Percentiles rank a stretch among this genome's conserved stretches.
phyloP scores from a whole-genome alignment of 2,888 invertebrate genomes.

The Oligia fasciuncula region DNA sequence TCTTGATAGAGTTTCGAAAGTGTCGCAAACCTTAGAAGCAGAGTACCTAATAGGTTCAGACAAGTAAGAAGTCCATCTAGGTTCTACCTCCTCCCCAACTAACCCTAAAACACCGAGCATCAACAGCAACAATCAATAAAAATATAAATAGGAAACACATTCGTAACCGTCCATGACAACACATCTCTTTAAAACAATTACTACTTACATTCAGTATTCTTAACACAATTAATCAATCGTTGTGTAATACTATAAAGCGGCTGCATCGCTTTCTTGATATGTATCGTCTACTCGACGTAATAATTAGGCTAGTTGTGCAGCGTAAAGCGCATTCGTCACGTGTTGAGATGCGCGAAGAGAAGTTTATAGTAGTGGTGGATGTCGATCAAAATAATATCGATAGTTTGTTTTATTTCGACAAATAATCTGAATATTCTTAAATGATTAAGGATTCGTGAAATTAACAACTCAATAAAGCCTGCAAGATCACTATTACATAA shows the following conservation, averaged over 20 bases:
- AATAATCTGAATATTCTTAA: not conserved
- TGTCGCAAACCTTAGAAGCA: not conserved
- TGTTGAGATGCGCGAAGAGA: constrained; percentile 78
- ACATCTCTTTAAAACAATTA: constrained; percentile 64
- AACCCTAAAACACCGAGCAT: constrained; percentile 40
- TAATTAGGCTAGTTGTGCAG: constrained; percentile 78
- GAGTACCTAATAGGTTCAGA: not conserved
- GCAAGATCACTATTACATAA: not conserved
- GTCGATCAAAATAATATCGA: constrained; percentile 63
- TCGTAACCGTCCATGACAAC: constrained; percentile 42
- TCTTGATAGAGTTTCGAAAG: not conserved
- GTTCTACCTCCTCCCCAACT: not conserved
- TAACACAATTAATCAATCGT: constrained; percentile 68
- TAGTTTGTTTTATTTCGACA: not conserved
- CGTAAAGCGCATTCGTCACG: constrained; percentile 84
- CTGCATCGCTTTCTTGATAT: constrained; percentile 54
- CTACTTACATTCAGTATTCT: constrained; percentile 51
- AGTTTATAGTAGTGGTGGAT: constrained; percentile 52
- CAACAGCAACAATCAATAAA: constrained; percentile 45
- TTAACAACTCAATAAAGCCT: not conserved
- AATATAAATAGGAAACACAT: constrained; percentile 58
- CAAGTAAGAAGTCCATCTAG: not conserved
- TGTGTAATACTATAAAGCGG: constrained; percentile 54
- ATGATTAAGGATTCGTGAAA: not conserved
- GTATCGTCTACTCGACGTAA: constrained; percentile 61